phyloP scores from a whole-genome alignment of 2,797 vertebrate genomes.

The Gymnocypris eckloni region DNA sequence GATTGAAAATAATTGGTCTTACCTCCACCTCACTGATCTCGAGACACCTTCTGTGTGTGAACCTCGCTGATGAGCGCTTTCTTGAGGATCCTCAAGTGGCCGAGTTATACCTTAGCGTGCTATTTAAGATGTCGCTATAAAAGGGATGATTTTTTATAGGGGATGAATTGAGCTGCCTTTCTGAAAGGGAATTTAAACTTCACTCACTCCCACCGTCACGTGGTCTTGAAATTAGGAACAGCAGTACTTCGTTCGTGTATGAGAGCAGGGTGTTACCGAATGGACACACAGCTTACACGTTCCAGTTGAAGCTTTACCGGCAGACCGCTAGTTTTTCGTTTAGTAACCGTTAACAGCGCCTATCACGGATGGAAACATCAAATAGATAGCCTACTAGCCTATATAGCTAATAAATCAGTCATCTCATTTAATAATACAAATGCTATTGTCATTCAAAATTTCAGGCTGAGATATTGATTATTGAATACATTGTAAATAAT shows the following conservation, averaged over 20 bases:
- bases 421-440: not conserved
- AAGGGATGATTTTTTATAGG: conserved; percentile 75
- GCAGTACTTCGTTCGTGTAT: conserved; percentile 75
- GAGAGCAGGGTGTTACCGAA: conserved; percentile 51
- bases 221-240: conserved; percentile 83
- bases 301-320: not conserved
- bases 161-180: conserved; percentile 75
- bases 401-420: not conserved
- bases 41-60: conserved; percentile 55
- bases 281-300: conserved; percentile 31
- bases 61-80: conserved; percentile 62
- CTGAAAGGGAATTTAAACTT: conserved; percentile 84
- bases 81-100: conserved; percentile 57
- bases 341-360: not conserved
- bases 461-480: not conserved
- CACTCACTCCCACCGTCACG: conserved; percentile 87
- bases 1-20: conserved; percentile 65
- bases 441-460: too few relatives aligned
- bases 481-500: not conserved
- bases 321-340: not conserved
- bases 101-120: conserved; percentile 63
- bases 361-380: not conserved
- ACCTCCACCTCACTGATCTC: conserved; percentile 66
- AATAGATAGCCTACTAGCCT: not conserved
- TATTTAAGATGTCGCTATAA: conserved; percentile 72